Evolutionary conservation across 1,140 invertebrate genomes (phyloP).

Genomic region (Phenacoccus solenopsis): DNA sequence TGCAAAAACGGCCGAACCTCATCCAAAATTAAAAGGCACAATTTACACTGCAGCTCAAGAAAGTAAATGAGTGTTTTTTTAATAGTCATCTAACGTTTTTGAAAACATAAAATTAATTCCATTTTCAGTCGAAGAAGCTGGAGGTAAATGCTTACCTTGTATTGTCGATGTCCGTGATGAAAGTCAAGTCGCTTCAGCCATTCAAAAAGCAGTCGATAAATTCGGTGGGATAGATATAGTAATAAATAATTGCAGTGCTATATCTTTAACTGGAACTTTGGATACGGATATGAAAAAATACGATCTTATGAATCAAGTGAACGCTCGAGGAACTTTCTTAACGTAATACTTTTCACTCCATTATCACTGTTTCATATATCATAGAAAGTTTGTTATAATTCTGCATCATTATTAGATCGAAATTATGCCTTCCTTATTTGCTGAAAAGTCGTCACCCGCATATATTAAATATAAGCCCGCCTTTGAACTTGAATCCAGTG

Average conservation of each 20-base stretch:
- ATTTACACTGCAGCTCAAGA: slow-evolving; percentile 95
- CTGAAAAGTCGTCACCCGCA: slow-evolving; percentile 83
- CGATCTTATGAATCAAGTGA: slow-evolving; percentile 86
- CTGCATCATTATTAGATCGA: too few relatives aligned
- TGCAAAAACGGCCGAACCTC: slow-evolving; percentile 88
- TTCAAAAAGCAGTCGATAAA: slow-evolving; percentile 71
- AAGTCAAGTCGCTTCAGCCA: slow-evolving; percentile 63
- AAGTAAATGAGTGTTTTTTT: slow-evolving; percentile 43
- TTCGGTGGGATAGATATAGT: slow-evolving; percentile 95
- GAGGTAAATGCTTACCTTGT: slow-evolving; percentile 83
- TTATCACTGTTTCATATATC: not conserved
- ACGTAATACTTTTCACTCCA: slow-evolving; percentile 47
- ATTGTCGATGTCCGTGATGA: slow-evolving; percentile 90
- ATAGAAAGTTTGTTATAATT: too few relatives aligned
- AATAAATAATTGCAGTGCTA: slow-evolving; percentile 95
- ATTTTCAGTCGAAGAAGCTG: slow-evolving; percentile 67
- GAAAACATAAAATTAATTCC: slow-evolving; percentile 16
- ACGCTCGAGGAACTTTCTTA: slow-evolving; percentile 82
- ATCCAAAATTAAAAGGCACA: slow-evolving; percentile 96
- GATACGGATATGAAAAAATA: slow-evolving; percentile 91
- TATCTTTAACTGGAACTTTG: slow-evolving; percentile 73
- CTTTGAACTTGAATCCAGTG: slow-evolving; percentile 71
- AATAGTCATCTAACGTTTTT: not conserved
- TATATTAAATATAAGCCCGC: slow-evolving; percentile 92
- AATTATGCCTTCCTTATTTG: slow-evolving; percentile 80